Percentiles rank a stretch among this genome's conserved stretches.
phyloP scores from a whole-genome alignment of 2,888 invertebrate species.

The Netelia melanura region DNA sequence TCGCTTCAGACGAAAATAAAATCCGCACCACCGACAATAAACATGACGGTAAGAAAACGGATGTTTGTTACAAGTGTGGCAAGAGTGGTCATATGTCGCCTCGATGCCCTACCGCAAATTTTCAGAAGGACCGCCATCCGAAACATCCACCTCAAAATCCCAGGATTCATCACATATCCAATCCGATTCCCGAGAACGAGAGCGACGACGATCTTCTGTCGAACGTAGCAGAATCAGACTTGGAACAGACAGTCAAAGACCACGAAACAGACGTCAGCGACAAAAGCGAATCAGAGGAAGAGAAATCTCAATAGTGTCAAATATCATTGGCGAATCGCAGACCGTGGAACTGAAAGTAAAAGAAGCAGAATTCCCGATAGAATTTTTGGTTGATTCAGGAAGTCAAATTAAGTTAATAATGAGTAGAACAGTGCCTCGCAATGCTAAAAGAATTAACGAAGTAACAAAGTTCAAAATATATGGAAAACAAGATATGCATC shows the following conservation, averaged over 20 bases:
- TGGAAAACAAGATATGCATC: conserved; percentile 6
- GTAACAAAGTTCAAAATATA: too few species aligned
- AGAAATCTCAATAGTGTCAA: background rate
- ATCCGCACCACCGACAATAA: conserved; percentile 11
- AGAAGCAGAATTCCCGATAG: too few species aligned
- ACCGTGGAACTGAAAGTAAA: background rate
- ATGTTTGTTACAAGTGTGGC: conserved; percentile 16
- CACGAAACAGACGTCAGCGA: conserved; percentile 13
- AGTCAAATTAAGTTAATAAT: too few species aligned
- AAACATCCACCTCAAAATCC: conserved; percentile 4
- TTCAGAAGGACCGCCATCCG: background rate
- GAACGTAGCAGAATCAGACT: conserved; percentile 9
- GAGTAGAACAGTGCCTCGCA: too few species aligned
- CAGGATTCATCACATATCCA: conserved; percentile 16
- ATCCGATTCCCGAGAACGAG: conserved; percentile 7
- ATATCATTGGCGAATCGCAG: background rate
- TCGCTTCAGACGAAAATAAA: conserved; percentile 8
- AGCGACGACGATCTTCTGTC: conserved; percentile 13
- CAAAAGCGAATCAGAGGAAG: conserved; percentile 12
- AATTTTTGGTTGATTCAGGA: too few species aligned
- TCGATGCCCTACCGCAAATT: conserved; percentile 1
- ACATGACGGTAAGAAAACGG: conserved; percentile 16
- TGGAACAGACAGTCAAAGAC: conserved; percentile 3
- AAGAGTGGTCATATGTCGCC: conserved; percentile 12
- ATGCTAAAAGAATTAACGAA: too few species aligned